Base-by-base conservation (phyloP, 2,888 invertebrate species). In the Pasiphila rectangulata region DNA sequence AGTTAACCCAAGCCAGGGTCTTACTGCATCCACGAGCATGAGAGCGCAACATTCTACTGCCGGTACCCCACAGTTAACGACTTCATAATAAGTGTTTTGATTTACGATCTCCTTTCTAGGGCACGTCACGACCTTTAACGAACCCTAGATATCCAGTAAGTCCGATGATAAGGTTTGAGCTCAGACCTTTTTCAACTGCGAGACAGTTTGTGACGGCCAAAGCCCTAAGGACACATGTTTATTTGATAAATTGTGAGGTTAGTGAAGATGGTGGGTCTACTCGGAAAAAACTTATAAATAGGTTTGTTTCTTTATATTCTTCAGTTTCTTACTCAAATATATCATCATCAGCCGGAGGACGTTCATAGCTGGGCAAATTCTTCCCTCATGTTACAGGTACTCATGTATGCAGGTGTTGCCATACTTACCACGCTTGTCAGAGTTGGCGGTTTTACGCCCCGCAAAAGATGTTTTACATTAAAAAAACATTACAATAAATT, bases 211-310 rank as follows among this genome's bases (percentile, higher is more conserved):
- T 43, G 58, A 50, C 53, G 41, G 13, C 38, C 16, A 43, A 46
- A 52, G 48, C 58, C 54, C 54, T 0, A 5, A 30, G 46, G 52
- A 41, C 43, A 40, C 39, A 51, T 48, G 56, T 40, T 56, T 56
- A 44, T 46, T 52, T 58, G 58, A 58, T 51, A 52, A 54, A 58
- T 58, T 21, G 50, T 56, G 25, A 12, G 24, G 12, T 16, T 17
- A 24, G 30, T 21, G 21, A 29, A 41, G 23, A 32, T 41, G 10
- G n/a, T 15, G 25, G 17, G 4, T 30, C 2, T 12, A 17, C n/a
- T 35, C 27, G 13, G 7, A 16, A 25, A n/a, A 34, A 21, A 20
- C 24, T 9, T 10, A 32, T 32, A 32, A 32, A 27, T 27, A 0
- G 3, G 27, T 13, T 27, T 27, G 13, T 27, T 27, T 27, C 10